A percentile compares a stretch with the other conserved stretches of the same genome.
phyloP scores from a whole-genome alignment of 1,140 invertebrate species.

The Camponotus pennsylvanicus region DNA sequence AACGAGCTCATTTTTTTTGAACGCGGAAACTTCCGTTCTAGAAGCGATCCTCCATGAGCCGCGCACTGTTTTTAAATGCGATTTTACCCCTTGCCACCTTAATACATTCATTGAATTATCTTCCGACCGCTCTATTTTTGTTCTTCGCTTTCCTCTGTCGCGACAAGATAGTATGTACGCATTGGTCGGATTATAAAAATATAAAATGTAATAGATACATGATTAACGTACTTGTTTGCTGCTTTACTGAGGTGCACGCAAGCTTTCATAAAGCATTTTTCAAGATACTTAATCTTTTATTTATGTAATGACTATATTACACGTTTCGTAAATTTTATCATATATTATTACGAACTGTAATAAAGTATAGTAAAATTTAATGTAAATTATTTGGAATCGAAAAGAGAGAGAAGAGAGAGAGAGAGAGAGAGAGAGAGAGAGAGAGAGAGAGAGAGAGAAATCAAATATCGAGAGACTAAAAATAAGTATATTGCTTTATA shows the following conservation, averaged over 20 bases:
- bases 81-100: conserved; percentile 43
- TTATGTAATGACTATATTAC: conserved; percentile 15
- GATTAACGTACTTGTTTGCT: conserved; percentile 52
- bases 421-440: too few species aligned
- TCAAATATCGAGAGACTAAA: too few species aligned
- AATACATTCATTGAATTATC: conserved; percentile 61
- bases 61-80: conserved; percentile 54
- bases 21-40: conserved; percentile 39
- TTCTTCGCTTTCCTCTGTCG: conserved; percentile 4
- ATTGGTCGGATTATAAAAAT: conserved; percentile 44
- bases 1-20: conserved; percentile 39
- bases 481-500: not conserved
- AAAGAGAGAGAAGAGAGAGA: too few species aligned
- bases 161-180: conserved; percentile 16
- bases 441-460: too few species aligned
- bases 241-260: not conserved
- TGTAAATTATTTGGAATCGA: not conserved
- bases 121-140: conserved; percentile 43
- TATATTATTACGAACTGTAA: not conserved
- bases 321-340: conserved; percentile 17
- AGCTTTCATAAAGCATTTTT: conserved; percentile 26
- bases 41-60: conserved; percentile 30
- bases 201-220: conserved; percentile 31
- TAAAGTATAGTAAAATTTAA: not conserved
- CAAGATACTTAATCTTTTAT: conserved; percentile 42